Evolutionary conservation across 2,888 invertebrate genomes (phyloP).

Genomic region (Microchrysa polita): DNA sequence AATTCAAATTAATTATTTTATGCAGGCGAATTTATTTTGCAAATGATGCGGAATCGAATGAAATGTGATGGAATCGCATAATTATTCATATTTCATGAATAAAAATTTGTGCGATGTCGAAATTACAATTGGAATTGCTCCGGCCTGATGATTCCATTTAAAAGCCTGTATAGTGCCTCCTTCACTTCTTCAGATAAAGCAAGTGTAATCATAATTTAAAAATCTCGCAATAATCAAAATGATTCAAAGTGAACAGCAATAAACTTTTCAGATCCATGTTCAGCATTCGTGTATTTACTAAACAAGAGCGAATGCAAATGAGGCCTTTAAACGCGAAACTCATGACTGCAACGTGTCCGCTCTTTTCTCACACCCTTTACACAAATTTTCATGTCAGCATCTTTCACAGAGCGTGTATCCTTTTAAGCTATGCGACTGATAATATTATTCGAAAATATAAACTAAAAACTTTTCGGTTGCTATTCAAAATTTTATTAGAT

Average conservation of each 20-base stretch:
- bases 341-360: background rate
- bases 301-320: constrained; percentile 24
- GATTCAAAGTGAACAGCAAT: constrained; percentile 21
- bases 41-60: background rate
- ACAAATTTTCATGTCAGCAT: background rate
- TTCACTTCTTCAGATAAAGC: background rate
- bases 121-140: too few species aligned
- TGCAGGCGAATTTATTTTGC: constrained; percentile 23
- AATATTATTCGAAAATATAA: constrained; percentile 32
- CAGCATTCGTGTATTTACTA: background rate
- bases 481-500: constrained; percentile 36
- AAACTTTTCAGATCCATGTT: background rate
- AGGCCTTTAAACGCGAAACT: constrained; percentile 28
- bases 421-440: background rate
- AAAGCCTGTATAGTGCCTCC: too few species aligned
- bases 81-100: too few species aligned
- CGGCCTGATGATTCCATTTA: too few species aligned
- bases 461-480: constrained; percentile 33
- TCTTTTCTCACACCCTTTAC: background rate
- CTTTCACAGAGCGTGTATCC: background rate
- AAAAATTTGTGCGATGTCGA: too few species aligned
- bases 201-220: background rate
- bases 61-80: background rate
- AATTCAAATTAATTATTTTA: constrained; percentile 5
- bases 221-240: background rate